Evolutionary conservation across 2,797 vertebrate genomes (phyloP), one percentile per base, ranked within the genome.

Genomic region (Sternarchorhynchus goeldii): DNA sequence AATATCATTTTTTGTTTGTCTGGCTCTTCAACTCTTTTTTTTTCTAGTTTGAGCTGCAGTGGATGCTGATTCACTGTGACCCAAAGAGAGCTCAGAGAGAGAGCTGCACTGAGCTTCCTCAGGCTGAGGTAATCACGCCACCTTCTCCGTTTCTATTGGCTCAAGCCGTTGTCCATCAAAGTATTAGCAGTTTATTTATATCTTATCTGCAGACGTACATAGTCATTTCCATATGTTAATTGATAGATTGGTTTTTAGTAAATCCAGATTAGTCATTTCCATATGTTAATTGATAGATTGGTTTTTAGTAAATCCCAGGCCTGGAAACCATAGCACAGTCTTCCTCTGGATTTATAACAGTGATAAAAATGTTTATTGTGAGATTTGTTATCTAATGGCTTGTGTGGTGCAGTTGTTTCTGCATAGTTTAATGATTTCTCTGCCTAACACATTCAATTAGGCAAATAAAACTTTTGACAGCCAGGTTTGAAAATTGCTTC

Each of bases 1-100:
- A 63, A 34, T 5, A 6, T 62, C 1, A 45, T 63, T 25, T 63
- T 63, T 12, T 63, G 20, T 34, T 2, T 64, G 31, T 64, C 18
- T 36, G 2, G 31, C 5, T 16, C 5, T 53, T 56, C 2, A 0
- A 25, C 25, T 1, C 39, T 57, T 25, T 16, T 57, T 62, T 36
- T 4, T 55, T 60, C 25, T 82, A 95, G 94, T 95, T 95, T 85
- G 94, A 95, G 76, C 89, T 95, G 64, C 93, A 95, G 89, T 95
- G 94, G 94, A 94, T 94, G 94, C 58, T 95, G 89, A 94, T 95
- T 83, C 94, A 95, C 86, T 95, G 94, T 31, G 94, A 95, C 87
- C 93, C 93, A 29, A 93, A 93, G 86, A 91, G 93, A 88, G 92
- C 94, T 75, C 92, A 94, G 88, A 88, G 93, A 87, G 94, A 95